Conservation (phyloP, 2,888 invertebrate species). For the Drosophila putrida region DNA sequence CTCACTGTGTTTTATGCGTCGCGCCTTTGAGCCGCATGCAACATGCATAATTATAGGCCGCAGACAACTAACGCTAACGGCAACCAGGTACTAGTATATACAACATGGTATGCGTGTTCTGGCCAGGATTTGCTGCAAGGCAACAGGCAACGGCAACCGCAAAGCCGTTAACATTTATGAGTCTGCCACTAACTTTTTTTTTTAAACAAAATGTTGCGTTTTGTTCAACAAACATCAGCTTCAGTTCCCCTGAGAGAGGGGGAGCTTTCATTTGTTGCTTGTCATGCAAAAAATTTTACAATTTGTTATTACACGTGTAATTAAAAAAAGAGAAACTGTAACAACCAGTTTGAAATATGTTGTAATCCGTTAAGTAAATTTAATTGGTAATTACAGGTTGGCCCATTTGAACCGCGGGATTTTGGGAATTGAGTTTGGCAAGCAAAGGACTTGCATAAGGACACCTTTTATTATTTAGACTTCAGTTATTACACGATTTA, state of each 20-base stretch:
- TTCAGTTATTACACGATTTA: too few species aligned
- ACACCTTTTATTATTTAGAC: too few species aligned
- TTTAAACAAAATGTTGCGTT: constrained; percentile 57
- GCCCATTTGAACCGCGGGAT: background rate
- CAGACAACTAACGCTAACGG: constrained; percentile 26
- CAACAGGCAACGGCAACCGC: constrained; percentile 19
- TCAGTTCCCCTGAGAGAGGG: background rate
- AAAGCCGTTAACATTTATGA: constrained; percentile 60
- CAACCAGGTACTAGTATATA: constrained; percentile 23
- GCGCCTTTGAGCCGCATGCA: constrained; percentile 57
- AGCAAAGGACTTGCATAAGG: background rate
- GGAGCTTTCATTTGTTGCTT: background rate
- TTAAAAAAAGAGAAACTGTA: constrained; percentile 36
- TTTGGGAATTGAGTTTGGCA: constrained; percentile 7
- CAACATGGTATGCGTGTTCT: constrained; percentile 58
- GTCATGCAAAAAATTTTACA: constrained; percentile 33
- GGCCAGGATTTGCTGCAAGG: constrained; percentile 36
- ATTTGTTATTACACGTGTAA: constrained; percentile 56
- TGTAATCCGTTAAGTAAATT: constrained; percentile 35
- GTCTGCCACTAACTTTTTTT: constrained; percentile 22
- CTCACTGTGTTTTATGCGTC: constrained; percentile 60
- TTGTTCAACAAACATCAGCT: constrained; percentile 54
- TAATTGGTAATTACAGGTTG: constrained; percentile 55
- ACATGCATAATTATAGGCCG: constrained; percentile 67
- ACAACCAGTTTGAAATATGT: constrained; percentile 11